Base-by-base conservation (phyloP, 2,888 invertebrate genomes). In the Epinotia bilunana region DNA sequence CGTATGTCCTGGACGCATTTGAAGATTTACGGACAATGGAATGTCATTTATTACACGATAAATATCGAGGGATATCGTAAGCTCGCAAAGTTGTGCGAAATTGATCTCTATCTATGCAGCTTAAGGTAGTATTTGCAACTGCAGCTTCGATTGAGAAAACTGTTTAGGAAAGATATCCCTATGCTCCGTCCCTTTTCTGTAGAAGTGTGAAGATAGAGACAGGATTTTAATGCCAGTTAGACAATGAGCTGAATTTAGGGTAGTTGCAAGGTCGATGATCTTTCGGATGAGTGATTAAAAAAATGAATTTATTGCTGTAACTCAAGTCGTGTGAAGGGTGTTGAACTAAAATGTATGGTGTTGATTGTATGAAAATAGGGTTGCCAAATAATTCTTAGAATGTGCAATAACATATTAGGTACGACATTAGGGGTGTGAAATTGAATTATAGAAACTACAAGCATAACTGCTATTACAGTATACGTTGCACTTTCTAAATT, bases 251-350 rank as follows among this genome's bases (percentile, higher is more conserved):
- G 58, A 46, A 46, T 69, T 60, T 49, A 33, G 69, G 73, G 73
- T 68, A 33, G 68, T 65, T 11, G 55, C 18, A 68, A 63, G 74
- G 69, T 63, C 74, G 63, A 74, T 60, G 74, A 70, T 64, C 74
- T 64, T 23, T 67, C 18, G 57, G 46, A 33, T 23, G 16, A 74
- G 74, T 70, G 69, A 74, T 69, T 68, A 70, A 64, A 69, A 67
- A 74, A 69, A 23, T 58, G 58, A 49, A 70, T 63, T 64, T 74
- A 74, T 70, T 58, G 69, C 63, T 64, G 74, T 74, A 74, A 74
- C 74, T 64, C 20, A 64, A 74, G 74, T 60, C 11, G 68, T 33
- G 23, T 28, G 63, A 74, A 74, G 69, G 74, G 74, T 70, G 69
- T 58, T 62, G 20, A 73, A 39, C 46, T 62, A 39, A 57, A 62